Evolutionary conservation across 2,797 vertebrate genomes (phyloP), one percentile per base, ranked within the genome.

Genomic region (Xerus rutilus): DNA sequence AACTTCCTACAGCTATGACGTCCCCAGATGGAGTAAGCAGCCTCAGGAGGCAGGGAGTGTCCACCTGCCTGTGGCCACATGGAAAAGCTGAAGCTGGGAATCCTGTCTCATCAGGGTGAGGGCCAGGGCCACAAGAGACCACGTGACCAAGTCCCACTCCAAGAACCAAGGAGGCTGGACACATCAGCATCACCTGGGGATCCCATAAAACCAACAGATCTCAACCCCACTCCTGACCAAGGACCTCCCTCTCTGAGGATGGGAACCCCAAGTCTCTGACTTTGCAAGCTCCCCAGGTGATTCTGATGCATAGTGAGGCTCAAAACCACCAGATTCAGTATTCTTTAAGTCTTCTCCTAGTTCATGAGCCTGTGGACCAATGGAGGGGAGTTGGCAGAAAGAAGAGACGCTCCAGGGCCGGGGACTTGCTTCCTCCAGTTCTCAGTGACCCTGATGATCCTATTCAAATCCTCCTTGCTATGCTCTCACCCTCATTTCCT

Each of bases 91-190:
- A 32, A 88, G 70, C 64, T n/a, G 11, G 20, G 39, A 32, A 28
- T 17, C 54, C 52, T 20, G 23, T 7, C 9, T 70, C 20, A 15
- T 20, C 30, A 45, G 13, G 13, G 25, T 35, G 25, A 72, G 25
- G n/a, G 28, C 5, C 18, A 39, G 30, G 14, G 21, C 64, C 0
- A 8, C 17, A 5, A 59, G 0, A 3, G 25, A n/a, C 8, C 43
- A 30, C 6, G 0, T 0, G 6, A 35, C 30, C 82, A 54, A 87
- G 10, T 14, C n/a, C 47, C 28, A 14, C 0, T 1, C 35, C 88
- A 52, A 35, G 67, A 47, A 57, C 59, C 35, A 12, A 64, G 47
- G 39, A 39, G 43, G 43, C 20, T 15, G 18, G 57, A 18, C 8
- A 4, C 5, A 23, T 15, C 59, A 9, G 65, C 18, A 21, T 65